Evolutionary conservation across 2,113 vertebrate species (phyloP).

Genomic region (Brienomyrus brachyistius): DNA sequence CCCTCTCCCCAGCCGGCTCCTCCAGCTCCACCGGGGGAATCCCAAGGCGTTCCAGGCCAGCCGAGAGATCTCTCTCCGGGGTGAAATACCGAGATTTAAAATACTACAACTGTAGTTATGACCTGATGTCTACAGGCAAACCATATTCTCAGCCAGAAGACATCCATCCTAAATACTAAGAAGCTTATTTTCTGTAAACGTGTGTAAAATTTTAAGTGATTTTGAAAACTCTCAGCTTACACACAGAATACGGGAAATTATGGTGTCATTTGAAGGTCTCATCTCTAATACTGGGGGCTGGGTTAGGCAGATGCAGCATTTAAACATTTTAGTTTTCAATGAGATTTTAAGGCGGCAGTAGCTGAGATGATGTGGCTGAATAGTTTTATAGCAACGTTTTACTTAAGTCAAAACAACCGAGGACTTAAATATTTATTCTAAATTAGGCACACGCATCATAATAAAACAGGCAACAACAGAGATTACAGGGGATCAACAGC

Average conservation of each 20-base stretch:
- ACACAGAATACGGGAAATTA: not conserved
- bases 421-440: not conserved
- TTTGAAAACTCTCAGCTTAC: not conserved
- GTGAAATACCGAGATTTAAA: not conserved
- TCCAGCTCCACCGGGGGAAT: too few relatives aligned
- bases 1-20: too few relatives aligned
- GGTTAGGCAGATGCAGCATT: not conserved
- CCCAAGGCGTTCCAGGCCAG: too few relatives aligned
- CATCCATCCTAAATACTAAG: not conserved
- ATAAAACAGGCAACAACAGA: not conserved
- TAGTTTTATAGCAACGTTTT: not conserved
- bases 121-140: not conserved
- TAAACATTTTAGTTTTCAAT: not conserved
- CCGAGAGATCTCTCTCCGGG: too few relatives aligned
- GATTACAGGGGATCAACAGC: not conserved
- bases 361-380: not conserved
- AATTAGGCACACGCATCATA: conserved; percentile 6
- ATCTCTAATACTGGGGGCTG: not conserved
- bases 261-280: not conserved
- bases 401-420: not conserved
- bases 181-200: not conserved
- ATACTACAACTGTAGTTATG: not conserved
- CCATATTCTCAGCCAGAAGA: not conserved
- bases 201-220: not conserved
- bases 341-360: not conserved